Conservation (phyloP, 1,140 invertebrate genomes). For the Pantala flavescens region DNA sequence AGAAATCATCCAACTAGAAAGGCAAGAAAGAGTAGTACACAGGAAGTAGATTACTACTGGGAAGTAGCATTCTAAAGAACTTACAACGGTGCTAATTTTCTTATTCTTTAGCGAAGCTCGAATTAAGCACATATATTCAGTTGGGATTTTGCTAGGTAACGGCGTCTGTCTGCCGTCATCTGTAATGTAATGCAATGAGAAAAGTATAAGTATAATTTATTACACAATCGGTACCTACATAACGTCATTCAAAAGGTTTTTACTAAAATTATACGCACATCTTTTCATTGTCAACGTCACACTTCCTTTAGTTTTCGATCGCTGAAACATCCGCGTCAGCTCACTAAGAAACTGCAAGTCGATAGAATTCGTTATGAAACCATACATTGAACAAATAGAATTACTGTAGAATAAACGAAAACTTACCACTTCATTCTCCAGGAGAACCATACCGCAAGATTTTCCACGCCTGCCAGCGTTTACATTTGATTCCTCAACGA, state of each 20-base stretch:
- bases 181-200: conserved; percentile 34
- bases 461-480: no score
- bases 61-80: conserved; percentile 21
- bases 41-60: no score
- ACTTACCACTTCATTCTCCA: conserved; percentile 54
- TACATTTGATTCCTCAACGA: no score
- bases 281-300: conserved; percentile 57
- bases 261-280: conserved; percentile 43
- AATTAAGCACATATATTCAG: conserved; percentile 62
- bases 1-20: no score
- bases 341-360: conserved; percentile 51
- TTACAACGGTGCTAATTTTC: conserved; percentile 68
- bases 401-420: conserved; percentile 24
- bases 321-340: conserved; percentile 55
- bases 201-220: conserved; percentile 12
- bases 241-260: not conserved
- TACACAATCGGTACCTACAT: not conserved
- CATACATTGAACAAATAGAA: conserved; percentile 19
- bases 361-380: conserved; percentile 22
- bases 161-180: conserved; percentile 66
- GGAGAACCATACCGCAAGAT: conserved; percentile 43
- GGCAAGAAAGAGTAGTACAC: no score
- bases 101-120: conserved; percentile 57
- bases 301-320: conserved; percentile 47
- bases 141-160: conserved; percentile 47